Base-by-base conservation (phyloP, 2,113 vertebrate genomes). In the Empidonax traillii region DNA sequence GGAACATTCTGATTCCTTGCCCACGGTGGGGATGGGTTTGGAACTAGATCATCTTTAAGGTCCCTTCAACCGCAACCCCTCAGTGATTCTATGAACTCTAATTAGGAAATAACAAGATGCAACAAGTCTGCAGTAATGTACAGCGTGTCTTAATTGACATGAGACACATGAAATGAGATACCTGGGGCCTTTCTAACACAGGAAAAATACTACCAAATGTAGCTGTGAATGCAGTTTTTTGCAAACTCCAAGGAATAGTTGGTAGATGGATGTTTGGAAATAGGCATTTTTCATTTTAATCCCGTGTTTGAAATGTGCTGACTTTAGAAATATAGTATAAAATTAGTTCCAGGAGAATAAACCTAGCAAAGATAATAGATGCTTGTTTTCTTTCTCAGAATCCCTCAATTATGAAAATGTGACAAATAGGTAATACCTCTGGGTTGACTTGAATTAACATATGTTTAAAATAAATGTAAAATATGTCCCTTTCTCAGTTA, bases 331-430 rank as follows among this genome's bases (percentile, higher is more conserved):
- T 83, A 31, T 0, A 47, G 12, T 65, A 68, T 53, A 80, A 84
- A 83, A 77, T 94, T n/a, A 84, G 43, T 90, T 80, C 41, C 47
- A 78, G 61, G 39, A 93, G 49, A 88, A 33, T 62, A 90, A 93
- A 66, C n/a, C 8, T 76, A 44, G 41, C 46, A 83, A 85, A 92
- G 37, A 56, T 79, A 86, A 81, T 53, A 84, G 33, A 44, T n/a
- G 10, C 33, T 68, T 78, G 19, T 75, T 94, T 92, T 46, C 80
- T 87, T 74, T 84, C 58, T 85, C 47, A 68, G 69, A 78, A 65
- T 82, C 49, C n/a, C 77, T 80, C 51, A 46, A 9, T 88, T 86
- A 77, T 23, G 27, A 55, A 85, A 87, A 65, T 5, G 4, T 75
- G 68, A 81, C 41, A 41, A 59, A 58, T 20, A 51, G 66, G 46